A percentile compares a stretch with the other conserved stretches of the same genome.
These are phyloP conservation scores for Drosophila murphyi DNA, from an alignment of 1,140 invertebrate species.

Conservation along the genomic window DNA sequence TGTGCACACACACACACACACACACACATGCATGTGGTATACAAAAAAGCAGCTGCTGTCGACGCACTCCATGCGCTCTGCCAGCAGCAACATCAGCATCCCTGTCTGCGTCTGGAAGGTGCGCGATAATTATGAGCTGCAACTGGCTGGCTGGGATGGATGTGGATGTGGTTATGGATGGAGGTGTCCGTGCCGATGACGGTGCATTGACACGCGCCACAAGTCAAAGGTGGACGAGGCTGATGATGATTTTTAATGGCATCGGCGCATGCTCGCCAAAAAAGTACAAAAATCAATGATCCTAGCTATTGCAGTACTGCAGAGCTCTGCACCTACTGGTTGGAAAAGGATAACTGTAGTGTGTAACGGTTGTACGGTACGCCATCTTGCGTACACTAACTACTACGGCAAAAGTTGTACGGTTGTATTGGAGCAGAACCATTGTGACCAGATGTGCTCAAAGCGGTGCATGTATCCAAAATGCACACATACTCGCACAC, in stretches of 20 bases:
- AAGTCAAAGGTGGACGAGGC: constrained; percentile 37
- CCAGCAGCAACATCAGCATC: constrained; percentile 11
- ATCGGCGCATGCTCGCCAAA: constrained; percentile 51
- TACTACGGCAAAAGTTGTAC: constrained; percentile 70
- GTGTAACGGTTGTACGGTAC: constrained; percentile 63
- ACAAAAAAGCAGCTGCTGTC: constrained; percentile 68
- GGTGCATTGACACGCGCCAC: constrained; percentile 78
- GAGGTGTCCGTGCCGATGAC: constrained; percentile 39
- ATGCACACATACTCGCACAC: background rate
- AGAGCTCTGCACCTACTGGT: constrained; percentile 18
- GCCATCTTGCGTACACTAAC: constrained; percentile 68
- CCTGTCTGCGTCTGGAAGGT: constrained; percentile 52
- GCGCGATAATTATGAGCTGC: constrained; percentile 46
- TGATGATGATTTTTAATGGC: constrained; percentile 2
- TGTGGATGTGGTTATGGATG: background rate
- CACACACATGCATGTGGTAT: constrained; percentile 22
- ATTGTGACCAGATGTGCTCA: constrained; percentile 14
- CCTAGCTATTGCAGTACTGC: constrained; percentile 35
- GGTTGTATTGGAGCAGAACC: constrained; percentile 19
- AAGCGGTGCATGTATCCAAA: background rate
- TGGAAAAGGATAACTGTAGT: constrained; percentile 60
- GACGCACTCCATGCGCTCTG: constrained; percentile 32
- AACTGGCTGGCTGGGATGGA: constrained; percentile 11
- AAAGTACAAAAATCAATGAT: constrained; percentile 70
- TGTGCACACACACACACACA: constrained; percentile 1